phyloP scores from a whole-genome alignment of 1,140 invertebrate species.

The Drosophila persimilis region DNA sequence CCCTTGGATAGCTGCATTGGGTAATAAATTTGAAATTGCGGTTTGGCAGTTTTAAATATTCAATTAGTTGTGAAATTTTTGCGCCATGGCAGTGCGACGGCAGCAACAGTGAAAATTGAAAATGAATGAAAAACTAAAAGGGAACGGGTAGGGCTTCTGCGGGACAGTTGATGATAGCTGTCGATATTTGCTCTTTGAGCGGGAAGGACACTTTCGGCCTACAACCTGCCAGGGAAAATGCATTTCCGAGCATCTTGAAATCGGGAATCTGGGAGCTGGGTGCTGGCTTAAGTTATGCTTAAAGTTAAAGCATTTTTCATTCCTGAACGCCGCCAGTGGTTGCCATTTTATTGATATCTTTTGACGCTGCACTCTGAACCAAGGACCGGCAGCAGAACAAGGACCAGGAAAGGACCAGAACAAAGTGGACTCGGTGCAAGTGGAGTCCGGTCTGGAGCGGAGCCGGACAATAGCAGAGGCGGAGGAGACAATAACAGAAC shows the following conservation, averaged over 20 bases:
- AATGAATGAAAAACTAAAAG: constrained; percentile 24
- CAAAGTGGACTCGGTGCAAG: constrained; percentile 33
- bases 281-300: constrained; percentile 2
- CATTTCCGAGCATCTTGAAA: constrained; percentile 1
- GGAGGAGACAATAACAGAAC: not conserved
- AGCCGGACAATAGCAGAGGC: not conserved
- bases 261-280: not conserved
- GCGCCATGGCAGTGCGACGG: constrained; percentile 5
- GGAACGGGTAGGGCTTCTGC: not conserved
- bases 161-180: constrained; percentile 51
- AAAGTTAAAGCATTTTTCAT: constrained; percentile 50
- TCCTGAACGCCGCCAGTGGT: constrained; percentile 32
- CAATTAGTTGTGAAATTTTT: constrained; percentile 82
- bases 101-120: constrained; percentile 40
- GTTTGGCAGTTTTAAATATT: constrained; percentile 82
- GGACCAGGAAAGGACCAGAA: constrained; percentile 19
- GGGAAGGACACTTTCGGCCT: constrained; percentile 40
- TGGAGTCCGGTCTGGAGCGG: not conserved
- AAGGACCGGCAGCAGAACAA: constrained; percentile 16
- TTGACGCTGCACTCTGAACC: constrained; percentile 55
- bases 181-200: constrained; percentile 55
- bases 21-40: constrained; percentile 83
- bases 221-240: constrained; percentile 6
- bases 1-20: constrained; percentile 40
- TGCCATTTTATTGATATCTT: constrained; percentile 71